Base-by-base conservation (phyloP, 2,888 invertebrate genomes). In the Polyploca ridens region DNA sequence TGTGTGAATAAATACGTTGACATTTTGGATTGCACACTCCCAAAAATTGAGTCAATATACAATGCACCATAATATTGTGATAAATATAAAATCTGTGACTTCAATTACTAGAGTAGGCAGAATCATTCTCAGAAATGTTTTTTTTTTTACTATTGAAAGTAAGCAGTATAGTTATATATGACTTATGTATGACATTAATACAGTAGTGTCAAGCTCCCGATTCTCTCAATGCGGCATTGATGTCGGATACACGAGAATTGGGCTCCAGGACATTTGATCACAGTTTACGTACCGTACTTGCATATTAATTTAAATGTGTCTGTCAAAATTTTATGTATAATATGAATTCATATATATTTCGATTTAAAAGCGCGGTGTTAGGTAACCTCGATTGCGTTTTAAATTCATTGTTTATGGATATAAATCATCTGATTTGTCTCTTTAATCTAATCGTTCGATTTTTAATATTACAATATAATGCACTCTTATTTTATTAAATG, bases 1-100 rank as follows among this genome's bases (percentile, higher is more conserved):
- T 60, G 41, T 38, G 8, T 41, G 41, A 41, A 41, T 41, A 13
- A 41, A 41, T 41, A 41, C 13, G 3, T 41, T 41, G 27, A 61
- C 27, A 41, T 13, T 5, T 75, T 73, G 76, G 81, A 84, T 83
- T 76, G 86, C 86, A 82, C 87, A 85, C 91, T 92, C 91, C 90
- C 91, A 86, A 87, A 88, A 84, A 74, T 84, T 79, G 87, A 91
- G 91, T 93, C 91, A 90, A 90, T 90, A 88, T 87, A 80, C 74
- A 82, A 83, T 85, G 84, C 87, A 83, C 83, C 80, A 71, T 74
- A 76, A 76, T 78, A 82, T 81, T 89, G 88, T 89, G 88, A 88
- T 88, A 88, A 81, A 76, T 77, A 71, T 76, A 72, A 77, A 72
- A 76, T 76, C 74, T 75, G 74, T 60, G 81, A 76, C 41, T 78